Percentiles rank a stretch among this genome's conserved stretches.
phyloP scores from a whole-genome alignment of 2,797 vertebrate genomes.

The Cossypha niveicapilla region DNA sequence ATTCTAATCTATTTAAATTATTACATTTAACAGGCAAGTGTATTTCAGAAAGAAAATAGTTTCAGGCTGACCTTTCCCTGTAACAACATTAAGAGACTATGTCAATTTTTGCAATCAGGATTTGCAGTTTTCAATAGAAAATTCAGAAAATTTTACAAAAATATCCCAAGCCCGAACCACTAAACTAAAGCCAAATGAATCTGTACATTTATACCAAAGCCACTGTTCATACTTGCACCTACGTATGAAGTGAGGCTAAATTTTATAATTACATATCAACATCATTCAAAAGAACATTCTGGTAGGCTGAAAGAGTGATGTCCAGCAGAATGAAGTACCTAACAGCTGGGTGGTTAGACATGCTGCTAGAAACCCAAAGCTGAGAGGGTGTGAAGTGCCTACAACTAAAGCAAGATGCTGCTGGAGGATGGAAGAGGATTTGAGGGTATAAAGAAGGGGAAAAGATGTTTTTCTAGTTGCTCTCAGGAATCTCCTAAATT shows the following conservation, averaged over 20 bases:
- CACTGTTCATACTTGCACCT: background rate
- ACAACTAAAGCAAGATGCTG: background rate
- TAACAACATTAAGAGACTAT: background rate
- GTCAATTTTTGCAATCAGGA: background rate
- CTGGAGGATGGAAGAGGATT: background rate
- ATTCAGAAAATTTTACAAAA: background rate
- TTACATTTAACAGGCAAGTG: background rate
- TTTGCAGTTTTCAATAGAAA: background rate
- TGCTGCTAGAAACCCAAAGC: background rate
- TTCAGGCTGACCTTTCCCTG: background rate
- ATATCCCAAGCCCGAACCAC: background rate
- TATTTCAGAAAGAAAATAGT: background rate
- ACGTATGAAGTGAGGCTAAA: background rate
- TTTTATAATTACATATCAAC: background rate
- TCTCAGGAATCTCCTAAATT: constrained; percentile 21
- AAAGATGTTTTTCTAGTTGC: background rate
- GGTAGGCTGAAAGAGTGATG: background rate
- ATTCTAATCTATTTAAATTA: background rate
- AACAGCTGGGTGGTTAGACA: background rate
- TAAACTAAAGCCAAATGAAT: background rate
- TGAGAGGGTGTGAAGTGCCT: background rate
- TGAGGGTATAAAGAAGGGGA: background rate
- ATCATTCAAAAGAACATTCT: background rate
- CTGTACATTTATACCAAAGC: background rate
- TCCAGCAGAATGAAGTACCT: background rate